These are phyloP conservation scores for Microdon myrmicae DNA, from an alignment of 2,888 invertebrate genomes.

Conservation along the genomic window DNA sequence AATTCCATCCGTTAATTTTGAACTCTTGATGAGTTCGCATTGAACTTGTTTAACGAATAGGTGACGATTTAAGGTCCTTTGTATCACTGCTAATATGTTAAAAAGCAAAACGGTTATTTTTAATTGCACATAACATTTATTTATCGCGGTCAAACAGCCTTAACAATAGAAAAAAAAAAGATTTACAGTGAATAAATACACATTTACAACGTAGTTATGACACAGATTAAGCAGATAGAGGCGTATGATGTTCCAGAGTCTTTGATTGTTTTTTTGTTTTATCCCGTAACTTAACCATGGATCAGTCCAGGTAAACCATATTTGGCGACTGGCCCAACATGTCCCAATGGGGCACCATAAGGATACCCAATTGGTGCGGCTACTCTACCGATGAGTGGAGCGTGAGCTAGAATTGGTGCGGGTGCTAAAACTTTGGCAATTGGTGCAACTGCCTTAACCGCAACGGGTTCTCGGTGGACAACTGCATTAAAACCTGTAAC, in stretches of 20 bases:
- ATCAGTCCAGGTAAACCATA: slow-evolving; percentile 43
- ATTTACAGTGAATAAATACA: slow-evolving; percentile 51
- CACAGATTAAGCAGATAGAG: slow-evolving; percentile 45
- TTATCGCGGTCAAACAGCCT: slow-evolving; percentile 68
- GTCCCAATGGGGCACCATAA: slow-evolving; percentile 13
- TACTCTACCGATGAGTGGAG: slow-evolving; percentile 50
- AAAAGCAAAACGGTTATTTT: slow-evolving; percentile 29
- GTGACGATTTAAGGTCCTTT: not conserved
- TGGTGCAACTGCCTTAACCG: slow-evolving; percentile 64
- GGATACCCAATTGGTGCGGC: slow-evolving; percentile 41
- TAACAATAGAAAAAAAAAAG: slow-evolving; percentile 56
- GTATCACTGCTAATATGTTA: not conserved
- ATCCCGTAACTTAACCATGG: slow-evolving; percentile 37
- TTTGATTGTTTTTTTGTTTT: slow-evolving; percentile 22
- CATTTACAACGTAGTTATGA: slow-evolving; percentile 52
- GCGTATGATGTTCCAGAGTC: slow-evolving; percentile 44
- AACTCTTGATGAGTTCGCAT: not conserved
- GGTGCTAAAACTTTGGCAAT: slow-evolving; percentile 58
- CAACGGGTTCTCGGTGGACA: slow-evolving; percentile 68
- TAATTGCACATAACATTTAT: slow-evolving; percentile 57
- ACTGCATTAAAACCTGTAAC: slow-evolving; percentile 72
- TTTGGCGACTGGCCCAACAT: slow-evolving; percentile 12
- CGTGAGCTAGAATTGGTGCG: slow-evolving; percentile 51
- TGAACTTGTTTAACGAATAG: not conserved
- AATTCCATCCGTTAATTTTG: not conserved